phyloP scores from a whole-genome alignment of 2,888 invertebrate genomes.

The Diarsia rubi region DNA sequence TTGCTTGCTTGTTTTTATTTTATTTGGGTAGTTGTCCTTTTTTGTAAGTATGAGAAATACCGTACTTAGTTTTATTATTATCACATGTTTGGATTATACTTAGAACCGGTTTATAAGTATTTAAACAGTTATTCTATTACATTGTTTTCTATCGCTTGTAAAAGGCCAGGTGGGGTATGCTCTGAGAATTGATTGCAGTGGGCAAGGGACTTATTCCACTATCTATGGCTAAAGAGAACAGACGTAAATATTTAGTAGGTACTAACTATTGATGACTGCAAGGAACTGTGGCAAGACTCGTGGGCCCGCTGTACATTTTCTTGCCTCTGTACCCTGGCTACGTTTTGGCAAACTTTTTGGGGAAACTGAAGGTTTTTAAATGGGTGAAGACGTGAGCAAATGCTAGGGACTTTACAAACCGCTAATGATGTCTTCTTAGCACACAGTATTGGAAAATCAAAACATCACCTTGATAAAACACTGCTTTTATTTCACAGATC shows the following conservation, averaged over 20 bases:
- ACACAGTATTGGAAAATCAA: neutral
- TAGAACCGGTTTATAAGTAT: neutral
- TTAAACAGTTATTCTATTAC: neutral
- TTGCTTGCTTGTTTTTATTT: slow-evolving; percentile 4
- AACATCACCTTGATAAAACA: neutral
- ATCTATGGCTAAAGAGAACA: neutral
- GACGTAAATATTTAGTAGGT: neutral
- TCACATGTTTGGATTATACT: neutral
- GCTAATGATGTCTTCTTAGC: too few species aligned
- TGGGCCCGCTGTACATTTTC: neutral
- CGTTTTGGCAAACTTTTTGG: neutral
- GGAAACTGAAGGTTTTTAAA: neutral
- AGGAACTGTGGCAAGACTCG: neutral
- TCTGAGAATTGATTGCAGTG: neutral
- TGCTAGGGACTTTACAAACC: too few species aligned
- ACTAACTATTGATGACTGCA: neutral
- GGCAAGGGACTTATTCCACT: neutral
- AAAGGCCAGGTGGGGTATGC: neutral
- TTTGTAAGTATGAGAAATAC: neutral
- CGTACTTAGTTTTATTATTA: neutral
- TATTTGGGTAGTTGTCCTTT: neutral
- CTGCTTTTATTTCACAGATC: neutral
- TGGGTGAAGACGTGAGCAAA: too few species aligned
- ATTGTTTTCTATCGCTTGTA: neutral
- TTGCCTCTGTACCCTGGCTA: neutral